Evolutionary conservation across 1,140 invertebrate genomes (phyloP).

Genomic region (Drosophila kanapiae): DNA sequence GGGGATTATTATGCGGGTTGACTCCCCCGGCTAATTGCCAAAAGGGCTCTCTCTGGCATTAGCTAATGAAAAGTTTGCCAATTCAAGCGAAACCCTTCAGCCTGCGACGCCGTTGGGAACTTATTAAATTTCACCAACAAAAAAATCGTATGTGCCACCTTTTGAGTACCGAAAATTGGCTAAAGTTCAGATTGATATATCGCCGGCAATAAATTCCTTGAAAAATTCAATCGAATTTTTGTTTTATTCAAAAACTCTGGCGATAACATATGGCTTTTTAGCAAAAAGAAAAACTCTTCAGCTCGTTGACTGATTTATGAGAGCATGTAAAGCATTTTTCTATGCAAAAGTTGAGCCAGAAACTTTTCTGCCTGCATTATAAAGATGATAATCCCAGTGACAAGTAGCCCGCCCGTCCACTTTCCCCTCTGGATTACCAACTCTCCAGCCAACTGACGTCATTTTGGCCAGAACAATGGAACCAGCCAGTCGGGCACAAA

Average conservation of each 20-base stretch:
- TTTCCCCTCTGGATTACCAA: constrained; percentile 8
- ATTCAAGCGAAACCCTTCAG: constrained; percentile 4
- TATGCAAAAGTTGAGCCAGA: constrained; percentile 23
- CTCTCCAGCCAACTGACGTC: constrained; percentile 35
- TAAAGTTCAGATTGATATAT: constrained; percentile 39
- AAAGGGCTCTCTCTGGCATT: constrained; percentile 23
- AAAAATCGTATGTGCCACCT: not conserved
- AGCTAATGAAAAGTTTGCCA: constrained; percentile 45
- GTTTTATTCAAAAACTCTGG: constrained; percentile 9
- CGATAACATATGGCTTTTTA: constrained; percentile 33
- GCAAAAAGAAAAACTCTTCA: constrained; percentile 10
- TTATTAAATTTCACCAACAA: constrained; percentile 2
- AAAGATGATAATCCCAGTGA: constrained; percentile 45
- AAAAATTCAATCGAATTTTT: constrained; percentile 21
- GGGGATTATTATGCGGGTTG: constrained; percentile 30
- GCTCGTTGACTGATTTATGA: constrained; percentile 40
- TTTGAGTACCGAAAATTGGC: constrained; percentile 29
- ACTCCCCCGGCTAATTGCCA: constrained; percentile 40
- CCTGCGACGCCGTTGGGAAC: not conserved
- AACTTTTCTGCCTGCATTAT: constrained; percentile 33
- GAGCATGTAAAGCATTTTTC: constrained; percentile 19
- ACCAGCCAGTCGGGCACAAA: constrained; percentile 2
- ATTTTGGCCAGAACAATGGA: constrained; percentile 25
- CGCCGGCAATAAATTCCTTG: constrained; percentile 28
- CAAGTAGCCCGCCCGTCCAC: not conserved